phyloP scores from a whole-genome alignment of 2,797 vertebrate species.

The Cirrhinus mrigala region DNA sequence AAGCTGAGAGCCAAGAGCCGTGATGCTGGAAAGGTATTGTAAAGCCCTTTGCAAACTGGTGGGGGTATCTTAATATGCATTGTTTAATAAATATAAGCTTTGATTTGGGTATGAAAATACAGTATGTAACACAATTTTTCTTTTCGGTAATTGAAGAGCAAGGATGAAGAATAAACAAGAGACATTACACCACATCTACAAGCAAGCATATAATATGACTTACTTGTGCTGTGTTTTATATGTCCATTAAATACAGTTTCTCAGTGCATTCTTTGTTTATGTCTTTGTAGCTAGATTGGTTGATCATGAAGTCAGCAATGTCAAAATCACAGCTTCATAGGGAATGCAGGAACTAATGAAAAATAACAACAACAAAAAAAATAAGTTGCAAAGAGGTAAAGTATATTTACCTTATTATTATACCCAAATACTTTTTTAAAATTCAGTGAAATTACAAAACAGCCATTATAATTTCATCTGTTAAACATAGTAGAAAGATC shows the following conservation, averaged over 20 bases:
- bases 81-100: no score
- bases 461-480: background rate
- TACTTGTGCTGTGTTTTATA: constrained; percentile 28
- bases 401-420: no score
- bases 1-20: constrained; percentile 87
- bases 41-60: constrained; percentile 45
- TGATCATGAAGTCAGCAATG: no score
- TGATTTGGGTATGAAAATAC: no score
- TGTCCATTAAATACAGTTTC: constrained; percentile 10
- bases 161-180: constrained; percentile 16
- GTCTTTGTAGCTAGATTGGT: no score
- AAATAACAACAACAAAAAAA: no score
- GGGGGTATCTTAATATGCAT: no score
- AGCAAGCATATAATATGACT: constrained; percentile 24
- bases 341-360: no score
- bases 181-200: no score
- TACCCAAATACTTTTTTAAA: background rate
- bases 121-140: background rate
- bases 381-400: background rate
- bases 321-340: no score
- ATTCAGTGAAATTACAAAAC: background rate
- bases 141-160: constrained; percentile 26
- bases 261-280: no score
- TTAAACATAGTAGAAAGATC: background rate
- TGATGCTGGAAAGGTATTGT: constrained; percentile 82